A percentile compares a stretch with the other conserved stretches of the same genome.
These are phyloP conservation scores for Actinopyga echinites DNA, from an alignment of 53 echinoderm and acorn worm genomes.

Conservation along the genomic window DNA sequence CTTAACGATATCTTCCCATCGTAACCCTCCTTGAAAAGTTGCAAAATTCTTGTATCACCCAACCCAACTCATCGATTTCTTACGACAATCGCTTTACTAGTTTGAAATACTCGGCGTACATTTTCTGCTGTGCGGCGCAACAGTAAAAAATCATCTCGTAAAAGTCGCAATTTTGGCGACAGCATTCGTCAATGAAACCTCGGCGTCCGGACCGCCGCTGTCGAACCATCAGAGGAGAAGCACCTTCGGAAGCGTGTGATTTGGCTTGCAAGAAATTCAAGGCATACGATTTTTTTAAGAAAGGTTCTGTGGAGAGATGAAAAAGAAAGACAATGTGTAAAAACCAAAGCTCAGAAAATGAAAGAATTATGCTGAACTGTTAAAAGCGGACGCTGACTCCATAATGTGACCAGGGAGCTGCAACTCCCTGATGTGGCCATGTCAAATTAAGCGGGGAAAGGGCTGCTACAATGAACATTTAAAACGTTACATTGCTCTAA, in stretches of 20 bases:
- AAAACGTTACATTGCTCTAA: too few species aligned
- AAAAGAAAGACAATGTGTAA: not conserved
- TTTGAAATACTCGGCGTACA: not conserved
- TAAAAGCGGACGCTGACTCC: too few species aligned
- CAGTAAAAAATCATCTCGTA: constrained; percentile 14
- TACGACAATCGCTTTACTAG: too few species aligned
- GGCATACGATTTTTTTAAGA: constrained; percentile 26
- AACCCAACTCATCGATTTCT: too few species aligned
- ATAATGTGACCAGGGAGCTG: too few species aligned
- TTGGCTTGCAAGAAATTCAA: constrained; percentile 19
- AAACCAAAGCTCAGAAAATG: not conserved
- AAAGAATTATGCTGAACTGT: not conserved
- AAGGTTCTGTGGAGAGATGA: not conserved
- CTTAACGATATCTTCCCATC: too few species aligned
- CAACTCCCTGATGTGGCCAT: too few species aligned
- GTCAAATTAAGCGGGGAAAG: too few species aligned
- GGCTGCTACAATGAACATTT: too few species aligned
- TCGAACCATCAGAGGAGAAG: not conserved
- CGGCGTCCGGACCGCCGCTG: not conserved
- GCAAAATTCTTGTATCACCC: too few species aligned
- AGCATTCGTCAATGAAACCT: constrained; percentile 12
- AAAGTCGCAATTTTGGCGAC: not conserved
- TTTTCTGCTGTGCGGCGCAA: not conserved
- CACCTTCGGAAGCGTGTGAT: not conserved
- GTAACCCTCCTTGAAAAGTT: too few species aligned